A percentile compares a stretch with the other conserved stretches of the same genome.
Evolutionary conservation across 1,140 invertebrate genomes (phyloP).

Genomic region (Periplaneta americana): DNA sequence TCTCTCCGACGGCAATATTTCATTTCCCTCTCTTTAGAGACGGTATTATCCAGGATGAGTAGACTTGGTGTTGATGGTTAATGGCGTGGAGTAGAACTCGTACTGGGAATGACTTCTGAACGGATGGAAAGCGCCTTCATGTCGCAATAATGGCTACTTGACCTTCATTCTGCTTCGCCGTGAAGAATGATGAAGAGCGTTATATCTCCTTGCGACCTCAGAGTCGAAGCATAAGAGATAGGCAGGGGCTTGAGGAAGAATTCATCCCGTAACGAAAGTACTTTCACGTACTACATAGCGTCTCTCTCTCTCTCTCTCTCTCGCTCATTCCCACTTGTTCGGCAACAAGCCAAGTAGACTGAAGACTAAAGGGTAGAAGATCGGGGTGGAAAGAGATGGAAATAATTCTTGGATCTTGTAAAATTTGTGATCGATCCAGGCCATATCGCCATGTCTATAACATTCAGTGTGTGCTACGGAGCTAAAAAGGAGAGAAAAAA

Average conservation of each 20-base stretch:
- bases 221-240: not conserved
- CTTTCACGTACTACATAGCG: not conserved
- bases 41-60: not conserved
- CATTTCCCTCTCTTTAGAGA: not conserved
- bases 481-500: not conserved
- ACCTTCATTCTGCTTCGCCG: not conserved
- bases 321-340: not conserved
- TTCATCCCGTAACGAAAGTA: not conserved
- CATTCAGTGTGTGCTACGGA: not conserved
- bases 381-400: not conserved
- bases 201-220: not conserved
- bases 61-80: not conserved
- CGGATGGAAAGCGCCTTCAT: not conserved
- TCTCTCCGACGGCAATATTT: too few relatives aligned
- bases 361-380: not conserved
- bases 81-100: not conserved
- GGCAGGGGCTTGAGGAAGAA: not conserved
- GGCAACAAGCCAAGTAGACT: not conserved
- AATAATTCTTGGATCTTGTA: not conserved
- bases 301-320: not conserved
- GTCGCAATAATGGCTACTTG: not conserved
- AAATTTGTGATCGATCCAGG: not conserved
- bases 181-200: not conserved
- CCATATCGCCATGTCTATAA: not conserved
- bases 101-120: not conserved